phyloP scores from a whole-genome alignment of 2,888 invertebrate species.

The Scotopteryx bipunctaria region DNA sequence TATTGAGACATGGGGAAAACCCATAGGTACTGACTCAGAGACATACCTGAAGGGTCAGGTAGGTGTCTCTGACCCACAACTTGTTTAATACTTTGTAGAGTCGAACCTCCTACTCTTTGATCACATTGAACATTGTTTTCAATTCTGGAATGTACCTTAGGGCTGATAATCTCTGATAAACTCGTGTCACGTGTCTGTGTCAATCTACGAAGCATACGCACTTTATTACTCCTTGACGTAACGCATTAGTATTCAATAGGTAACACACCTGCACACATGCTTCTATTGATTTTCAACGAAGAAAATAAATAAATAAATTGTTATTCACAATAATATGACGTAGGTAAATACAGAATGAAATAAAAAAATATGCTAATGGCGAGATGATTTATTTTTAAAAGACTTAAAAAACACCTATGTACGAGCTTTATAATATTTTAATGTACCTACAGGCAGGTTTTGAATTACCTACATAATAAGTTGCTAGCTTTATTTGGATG shows the following conservation, averaged over 20 bases:
- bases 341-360: background rate
- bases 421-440: too few relatives aligned
- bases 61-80: slow-evolving; percentile 7
- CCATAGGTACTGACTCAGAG: slow-evolving; percentile 10
- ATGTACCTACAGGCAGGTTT: too few relatives aligned
- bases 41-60: slow-evolving; percentile 2
- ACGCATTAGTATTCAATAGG: slow-evolving; percentile 21
- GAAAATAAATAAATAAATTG: slow-evolving; percentile 11
- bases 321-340: slow-evolving; percentile 12
- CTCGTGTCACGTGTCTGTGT: background rate
- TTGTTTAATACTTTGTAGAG: background rate
- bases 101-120: too few relatives aligned
- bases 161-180: too few relatives aligned
- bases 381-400: slow-evolving; percentile 1
- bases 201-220: slow-evolving; percentile 3
- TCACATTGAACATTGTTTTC: too few relatives aligned
- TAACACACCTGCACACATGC: slow-evolving; percentile 22
- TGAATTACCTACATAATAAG: too few relatives aligned
- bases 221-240: slow-evolving; percentile 24
- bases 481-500: too few relatives aligned
- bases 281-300: slow-evolving; percentile 16
- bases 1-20: slow-evolving; percentile 17
- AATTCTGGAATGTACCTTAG: too few relatives aligned
- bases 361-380: background rate
- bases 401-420: background rate